These are phyloP conservation scores for Metacarcinus magister DNA, from an alignment of 2,888 invertebrate genomes.

Conservation along the genomic window DNA sequence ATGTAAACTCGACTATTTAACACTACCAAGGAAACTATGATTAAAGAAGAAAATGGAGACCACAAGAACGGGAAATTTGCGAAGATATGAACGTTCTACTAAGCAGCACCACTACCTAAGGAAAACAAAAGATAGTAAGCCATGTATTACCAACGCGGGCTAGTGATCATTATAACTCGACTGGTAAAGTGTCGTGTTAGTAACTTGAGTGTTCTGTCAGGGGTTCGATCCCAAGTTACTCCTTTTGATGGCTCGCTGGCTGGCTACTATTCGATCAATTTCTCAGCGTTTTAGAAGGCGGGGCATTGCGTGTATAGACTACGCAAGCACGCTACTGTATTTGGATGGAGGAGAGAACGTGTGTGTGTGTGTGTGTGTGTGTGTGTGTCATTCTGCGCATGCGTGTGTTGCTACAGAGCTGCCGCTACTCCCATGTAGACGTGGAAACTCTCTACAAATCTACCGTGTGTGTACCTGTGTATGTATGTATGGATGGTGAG, in stretches of 20 bases:
- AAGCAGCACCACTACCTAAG: too few species aligned
- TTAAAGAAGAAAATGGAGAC: not conserved
- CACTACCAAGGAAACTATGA: not conserved
- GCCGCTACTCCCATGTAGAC: not conserved
- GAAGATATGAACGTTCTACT: too few species aligned
- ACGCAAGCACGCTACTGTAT: not conserved
- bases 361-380: not conserved
- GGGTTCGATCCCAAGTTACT: too few species aligned
- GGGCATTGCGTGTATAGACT: not conserved
- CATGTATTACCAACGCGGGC: not conserved
- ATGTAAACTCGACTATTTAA: not conserved
- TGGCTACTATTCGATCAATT: not conserved
- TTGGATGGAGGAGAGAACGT: not conserved
- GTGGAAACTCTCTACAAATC: not conserved
- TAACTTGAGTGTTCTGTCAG: too few species aligned
- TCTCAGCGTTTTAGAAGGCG: not conserved
- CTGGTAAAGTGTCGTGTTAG: not conserved
- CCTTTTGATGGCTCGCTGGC: too few species aligned
- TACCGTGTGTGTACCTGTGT: conserved; percentile 8
- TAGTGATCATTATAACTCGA: not conserved
- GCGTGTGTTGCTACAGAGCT: not conserved
- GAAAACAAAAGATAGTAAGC: not conserved
- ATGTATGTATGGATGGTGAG: not conserved
- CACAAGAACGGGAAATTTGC: too few species aligned
- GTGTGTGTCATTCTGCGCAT: not conserved